Conservation (phyloP, 1,140 invertebrate genomes). For the Drosophila parabipectinata region DNA sequence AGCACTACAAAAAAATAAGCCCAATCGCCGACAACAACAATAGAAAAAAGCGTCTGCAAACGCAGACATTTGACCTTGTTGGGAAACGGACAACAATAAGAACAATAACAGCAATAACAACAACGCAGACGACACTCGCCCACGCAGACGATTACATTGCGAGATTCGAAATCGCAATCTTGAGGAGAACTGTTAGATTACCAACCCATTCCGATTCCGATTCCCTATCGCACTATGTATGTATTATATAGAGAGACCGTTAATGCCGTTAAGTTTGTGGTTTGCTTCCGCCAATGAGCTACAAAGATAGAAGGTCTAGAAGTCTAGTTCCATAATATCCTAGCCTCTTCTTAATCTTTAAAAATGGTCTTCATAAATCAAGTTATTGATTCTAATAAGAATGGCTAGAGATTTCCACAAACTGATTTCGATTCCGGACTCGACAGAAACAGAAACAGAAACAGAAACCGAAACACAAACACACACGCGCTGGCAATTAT, state of each 20-base stretch:
- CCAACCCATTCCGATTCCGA: background rate
- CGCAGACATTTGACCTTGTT: constrained; percentile 44
- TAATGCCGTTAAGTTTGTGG: no score
- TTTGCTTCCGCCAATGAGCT: no score
- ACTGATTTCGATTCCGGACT: constrained; percentile 1
- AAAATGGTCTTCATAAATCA: background rate
- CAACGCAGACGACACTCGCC: constrained; percentile 17
- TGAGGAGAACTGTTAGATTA: background rate
- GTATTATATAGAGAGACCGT: background rate
- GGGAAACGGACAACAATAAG: constrained; percentile 20
- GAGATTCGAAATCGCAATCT: constrained; percentile 16
- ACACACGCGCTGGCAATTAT: constrained; percentile 46
- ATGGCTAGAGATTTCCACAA: constrained; percentile 20
- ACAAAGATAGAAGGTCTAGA: no score
- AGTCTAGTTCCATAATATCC: no score
- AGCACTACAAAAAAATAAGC: background rate
- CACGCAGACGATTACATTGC: constrained; percentile 23
- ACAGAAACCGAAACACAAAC: constrained; percentile 3
- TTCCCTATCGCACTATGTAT: background rate
- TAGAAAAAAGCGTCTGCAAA: constrained; percentile 36
- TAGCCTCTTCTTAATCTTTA: no score
- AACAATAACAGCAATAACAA: constrained; percentile 15
- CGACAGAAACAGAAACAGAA: background rate
- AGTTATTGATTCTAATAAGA: constrained; percentile 3
- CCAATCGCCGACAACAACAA: background rate